A percentile compares a stretch with the other conserved stretches of the same genome.
These are phyloP conservation scores for Cetonia aurata DNA, from an alignment of 2,888 invertebrate species.

Conservation along the genomic window DNA sequence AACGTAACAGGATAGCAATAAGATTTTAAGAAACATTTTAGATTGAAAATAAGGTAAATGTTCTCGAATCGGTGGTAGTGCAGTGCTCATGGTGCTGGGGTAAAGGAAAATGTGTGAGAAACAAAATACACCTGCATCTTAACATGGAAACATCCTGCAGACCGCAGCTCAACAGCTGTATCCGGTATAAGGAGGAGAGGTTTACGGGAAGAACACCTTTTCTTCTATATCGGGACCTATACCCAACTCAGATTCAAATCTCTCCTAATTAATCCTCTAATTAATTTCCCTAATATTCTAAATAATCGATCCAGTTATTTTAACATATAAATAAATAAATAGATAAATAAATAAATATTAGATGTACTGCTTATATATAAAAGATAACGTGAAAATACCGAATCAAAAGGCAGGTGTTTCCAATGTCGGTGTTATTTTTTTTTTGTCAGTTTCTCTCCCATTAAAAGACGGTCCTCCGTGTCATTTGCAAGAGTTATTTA, in stretches of 20 bases:
- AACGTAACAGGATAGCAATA: not conserved
- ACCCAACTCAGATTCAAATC: constrained; percentile 55
- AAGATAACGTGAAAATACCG: not conserved
- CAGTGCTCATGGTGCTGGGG: not conserved
- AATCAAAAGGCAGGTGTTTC: constrained; percentile 11
- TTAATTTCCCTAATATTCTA: constrained; percentile 16
- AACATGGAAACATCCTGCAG: constrained; percentile 61
- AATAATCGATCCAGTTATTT: constrained; percentile 3
- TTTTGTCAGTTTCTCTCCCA: not conserved
- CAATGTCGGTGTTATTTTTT: not conserved
- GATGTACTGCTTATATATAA: no score
- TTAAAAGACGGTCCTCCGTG: not conserved
- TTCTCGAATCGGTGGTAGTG: constrained; percentile 3
- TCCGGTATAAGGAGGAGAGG: constrained; percentile 59
- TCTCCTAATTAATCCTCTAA: constrained; percentile 42
- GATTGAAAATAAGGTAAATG: constrained; percentile 19
- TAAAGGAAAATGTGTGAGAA: constrained; percentile 55
- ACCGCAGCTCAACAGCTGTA: constrained; percentile 65
- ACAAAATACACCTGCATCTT: constrained; percentile 65
- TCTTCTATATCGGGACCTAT: constrained; percentile 42
- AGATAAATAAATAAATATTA: no score
- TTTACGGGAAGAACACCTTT: constrained; percentile 58
- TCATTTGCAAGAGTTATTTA: constrained; percentile 28
- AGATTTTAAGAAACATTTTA: not conserved
- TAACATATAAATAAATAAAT: not conserved